A percentile compares a stretch with the other conserved stretches of the same genome.
Conservation (phyloP, 2,888 invertebrate species). For the Melipona bicolor region DNA sequence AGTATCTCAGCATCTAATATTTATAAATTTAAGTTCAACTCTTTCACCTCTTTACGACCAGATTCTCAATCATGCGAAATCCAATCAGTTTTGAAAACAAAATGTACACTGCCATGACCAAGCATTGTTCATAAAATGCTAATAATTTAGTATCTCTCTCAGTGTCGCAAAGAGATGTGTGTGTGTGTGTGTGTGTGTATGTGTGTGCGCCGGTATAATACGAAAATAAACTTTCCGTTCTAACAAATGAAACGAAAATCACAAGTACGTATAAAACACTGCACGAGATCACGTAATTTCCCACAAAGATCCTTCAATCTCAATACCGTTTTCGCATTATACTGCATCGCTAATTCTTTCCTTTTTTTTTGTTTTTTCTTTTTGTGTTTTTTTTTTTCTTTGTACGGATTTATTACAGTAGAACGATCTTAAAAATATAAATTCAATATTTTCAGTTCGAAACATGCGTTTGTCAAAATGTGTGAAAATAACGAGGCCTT, state of each 20-base stretch:
- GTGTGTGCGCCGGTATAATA: neutral
- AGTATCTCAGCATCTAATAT: neutral
- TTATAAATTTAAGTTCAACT: neutral
- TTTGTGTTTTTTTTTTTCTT: neutral
- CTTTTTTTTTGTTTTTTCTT: too few relatives aligned
- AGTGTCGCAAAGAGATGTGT: constrained; percentile 2
- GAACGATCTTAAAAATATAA: constrained; percentile 22
- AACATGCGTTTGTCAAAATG: constrained; percentile 19
- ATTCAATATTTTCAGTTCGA: constrained; percentile 19
- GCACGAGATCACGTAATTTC: constrained; percentile 1
- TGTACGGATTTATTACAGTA: constrained; percentile 21
- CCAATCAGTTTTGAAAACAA: neutral
- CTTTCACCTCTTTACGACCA: constrained; percentile 21
- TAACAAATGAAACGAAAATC: neutral
- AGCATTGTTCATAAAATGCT: neutral
- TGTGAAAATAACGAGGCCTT: constrained; percentile 33
- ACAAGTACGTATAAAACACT: neutral
- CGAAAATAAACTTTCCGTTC: constrained; percentile 1
- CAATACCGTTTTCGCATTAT: constrained; percentile 9
- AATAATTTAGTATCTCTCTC: neutral
- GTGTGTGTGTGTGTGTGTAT: too few relatives aligned
- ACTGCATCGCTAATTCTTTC: neutral
- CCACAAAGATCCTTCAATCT: neutral
- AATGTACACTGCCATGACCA: neutral
- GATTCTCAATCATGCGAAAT: constrained; percentile 4